Percentiles rank a stretch among this genome's conserved stretches.
Conservation (phyloP, 2,797 vertebrate genomes). For the Tapirus indicus region DNA sequence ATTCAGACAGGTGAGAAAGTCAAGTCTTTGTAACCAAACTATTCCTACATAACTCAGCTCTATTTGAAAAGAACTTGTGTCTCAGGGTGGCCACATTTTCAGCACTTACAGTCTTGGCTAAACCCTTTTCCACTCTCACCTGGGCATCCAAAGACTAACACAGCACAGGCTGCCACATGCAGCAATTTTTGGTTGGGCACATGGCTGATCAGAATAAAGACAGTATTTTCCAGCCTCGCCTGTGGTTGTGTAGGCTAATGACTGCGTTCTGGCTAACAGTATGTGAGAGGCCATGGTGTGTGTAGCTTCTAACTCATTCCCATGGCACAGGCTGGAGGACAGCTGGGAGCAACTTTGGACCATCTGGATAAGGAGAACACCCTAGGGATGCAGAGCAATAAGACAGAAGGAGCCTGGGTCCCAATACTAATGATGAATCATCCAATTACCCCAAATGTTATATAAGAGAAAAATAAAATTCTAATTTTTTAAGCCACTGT, state of each 20-base stretch:
- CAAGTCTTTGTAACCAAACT: constrained; percentile 22
- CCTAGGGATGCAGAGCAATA: not conserved
- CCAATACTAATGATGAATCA: not conserved
- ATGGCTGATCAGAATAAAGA: not conserved
- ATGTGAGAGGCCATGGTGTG: not conserved
- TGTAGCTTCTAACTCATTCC: not conserved
- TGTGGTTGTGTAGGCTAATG: not conserved
- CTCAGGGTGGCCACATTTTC: not conserved
- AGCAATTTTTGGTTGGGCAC: not conserved
- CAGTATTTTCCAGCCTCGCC: not conserved
- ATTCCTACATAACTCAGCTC: not conserved
- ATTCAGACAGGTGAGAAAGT: not conserved
- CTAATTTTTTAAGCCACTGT: not conserved
- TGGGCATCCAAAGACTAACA: not conserved
- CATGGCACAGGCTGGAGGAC: not conserved
- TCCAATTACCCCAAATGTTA: not conserved
- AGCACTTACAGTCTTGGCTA: not conserved
- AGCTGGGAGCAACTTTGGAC: not conserved
- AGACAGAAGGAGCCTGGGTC: not conserved
- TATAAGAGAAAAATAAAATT: not conserved
- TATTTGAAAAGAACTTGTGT: not conserved
- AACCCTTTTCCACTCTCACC: not conserved
- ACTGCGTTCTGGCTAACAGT: not conserved
- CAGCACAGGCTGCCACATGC: not conserved
- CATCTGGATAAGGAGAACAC: not conserved